Percentiles rank a stretch among this genome's conserved stretches.
Evolutionary conservation across 2,888 invertebrate species (phyloP).

Genomic region (Andrena flavipes): DNA sequence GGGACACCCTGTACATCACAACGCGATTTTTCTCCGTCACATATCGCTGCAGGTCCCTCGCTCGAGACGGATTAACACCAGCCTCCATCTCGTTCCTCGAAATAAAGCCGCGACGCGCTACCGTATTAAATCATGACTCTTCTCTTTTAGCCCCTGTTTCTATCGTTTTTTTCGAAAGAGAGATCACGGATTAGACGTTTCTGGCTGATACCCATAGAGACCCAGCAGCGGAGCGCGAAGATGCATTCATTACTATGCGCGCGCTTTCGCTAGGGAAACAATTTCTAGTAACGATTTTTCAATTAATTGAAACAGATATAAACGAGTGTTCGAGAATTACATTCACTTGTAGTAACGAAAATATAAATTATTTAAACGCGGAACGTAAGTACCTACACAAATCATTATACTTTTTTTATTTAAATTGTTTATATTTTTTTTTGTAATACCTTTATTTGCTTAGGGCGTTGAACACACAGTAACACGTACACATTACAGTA

Average conservation of each 20-base stretch:
- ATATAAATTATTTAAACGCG: neutral
- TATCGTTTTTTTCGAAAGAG: neutral
- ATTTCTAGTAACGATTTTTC: conserved; percentile 21
- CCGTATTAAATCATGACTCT: conserved; percentile 23
- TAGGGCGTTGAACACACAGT: too few relatives aligned
- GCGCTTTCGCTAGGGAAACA: conserved; percentile 17
- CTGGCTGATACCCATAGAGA: conserved; percentile 6
- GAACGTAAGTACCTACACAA: too few relatives aligned
- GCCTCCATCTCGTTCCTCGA: conserved; percentile 19
- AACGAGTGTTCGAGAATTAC: neutral
- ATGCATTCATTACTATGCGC: conserved; percentile 12
- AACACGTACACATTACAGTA: too few relatives aligned
- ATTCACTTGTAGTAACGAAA: neutral
- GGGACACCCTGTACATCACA: neutral
- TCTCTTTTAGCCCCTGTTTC: neutral
- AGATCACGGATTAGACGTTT: neutral
- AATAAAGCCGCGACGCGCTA: conserved; percentile 7
- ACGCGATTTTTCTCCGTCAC: conserved; percentile 29
- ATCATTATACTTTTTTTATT: too few relatives aligned
- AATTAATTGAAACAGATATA: conserved; percentile 5
- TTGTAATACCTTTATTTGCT: too few relatives aligned
- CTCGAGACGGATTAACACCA: conserved; percentile 21
- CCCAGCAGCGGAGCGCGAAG: conserved; percentile 3
- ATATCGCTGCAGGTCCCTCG: conserved; percentile 34
- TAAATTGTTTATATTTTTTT: too few relatives aligned